These are phyloP conservation scores for Odontomyia ornata DNA, from an alignment of 2,888 invertebrate species.

Conservation along the genomic window DNA sequence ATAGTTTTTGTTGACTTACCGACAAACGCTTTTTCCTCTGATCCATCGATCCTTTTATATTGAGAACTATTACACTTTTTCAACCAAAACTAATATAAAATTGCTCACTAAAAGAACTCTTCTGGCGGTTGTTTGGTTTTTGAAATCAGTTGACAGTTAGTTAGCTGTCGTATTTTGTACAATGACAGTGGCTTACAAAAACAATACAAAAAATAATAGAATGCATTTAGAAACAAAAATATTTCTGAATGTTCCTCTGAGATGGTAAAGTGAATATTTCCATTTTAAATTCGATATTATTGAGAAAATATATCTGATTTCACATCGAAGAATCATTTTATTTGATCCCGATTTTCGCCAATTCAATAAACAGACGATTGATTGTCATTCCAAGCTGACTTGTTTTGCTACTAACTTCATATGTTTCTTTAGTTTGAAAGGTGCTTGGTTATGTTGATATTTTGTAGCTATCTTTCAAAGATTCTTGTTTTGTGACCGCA, in stretches of 20 bases:
- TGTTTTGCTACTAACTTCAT: slow-evolving; percentile 6
- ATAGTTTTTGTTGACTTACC: slow-evolving; percentile 8
- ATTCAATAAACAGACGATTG: neutral
- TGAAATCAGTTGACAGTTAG: slow-evolving; percentile 16
- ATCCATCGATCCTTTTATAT: neutral
- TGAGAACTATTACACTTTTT: neutral
- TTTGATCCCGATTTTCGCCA: neutral
- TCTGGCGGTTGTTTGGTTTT: slow-evolving; percentile 20
- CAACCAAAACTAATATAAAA: too few relatives aligned
- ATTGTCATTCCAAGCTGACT: neutral
- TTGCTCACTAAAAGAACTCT: too few relatives aligned
- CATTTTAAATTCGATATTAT: neutral
- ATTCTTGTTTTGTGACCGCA: neutral
- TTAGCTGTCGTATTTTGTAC: neutral
- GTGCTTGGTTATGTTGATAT: slow-evolving; percentile 28
- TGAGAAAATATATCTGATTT: too few relatives aligned
- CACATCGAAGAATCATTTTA: too few relatives aligned
- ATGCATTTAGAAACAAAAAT: too few relatives aligned
- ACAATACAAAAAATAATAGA: neutral
- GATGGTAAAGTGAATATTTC: neutral
- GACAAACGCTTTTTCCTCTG: slow-evolving; percentile 31
- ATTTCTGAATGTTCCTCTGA: too few relatives aligned
- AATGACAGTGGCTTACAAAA: neutral
- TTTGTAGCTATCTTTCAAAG: neutral
- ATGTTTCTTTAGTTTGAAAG: slow-evolving; percentile 18